Conservation (phyloP, 2,888 invertebrate genomes). For the Limnephilus marmoratus region DNA sequence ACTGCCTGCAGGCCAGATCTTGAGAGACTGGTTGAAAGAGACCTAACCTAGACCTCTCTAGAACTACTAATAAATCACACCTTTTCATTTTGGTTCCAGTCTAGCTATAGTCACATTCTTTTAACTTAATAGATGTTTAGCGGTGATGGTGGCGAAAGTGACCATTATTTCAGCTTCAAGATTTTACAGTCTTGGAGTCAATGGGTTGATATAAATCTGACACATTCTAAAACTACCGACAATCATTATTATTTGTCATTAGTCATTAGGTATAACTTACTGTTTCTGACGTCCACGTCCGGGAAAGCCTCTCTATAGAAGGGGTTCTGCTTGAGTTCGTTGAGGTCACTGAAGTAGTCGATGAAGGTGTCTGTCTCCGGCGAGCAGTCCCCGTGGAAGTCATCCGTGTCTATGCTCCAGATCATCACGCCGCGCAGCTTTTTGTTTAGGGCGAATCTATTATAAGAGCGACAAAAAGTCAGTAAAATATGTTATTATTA, state of each 20-base stretch:
- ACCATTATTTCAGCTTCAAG: neutral
- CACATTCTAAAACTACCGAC: neutral
- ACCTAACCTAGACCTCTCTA: too few species aligned
- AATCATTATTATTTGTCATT: neutral
- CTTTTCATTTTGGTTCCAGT: too few species aligned
- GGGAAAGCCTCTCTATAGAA: constrained; percentile 69
- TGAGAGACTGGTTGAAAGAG: too few species aligned
- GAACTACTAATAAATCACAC: too few species aligned
- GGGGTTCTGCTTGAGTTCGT: constrained; percentile 70
- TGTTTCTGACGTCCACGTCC: constrained; percentile 23
- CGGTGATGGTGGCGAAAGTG: too few species aligned
- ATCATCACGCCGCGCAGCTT: constrained; percentile 89
- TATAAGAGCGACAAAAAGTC: constrained; percentile 25
- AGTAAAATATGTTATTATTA: neutral
- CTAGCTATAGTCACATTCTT: too few species aligned
- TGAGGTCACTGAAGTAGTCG: constrained; percentile 73
- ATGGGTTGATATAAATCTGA: neutral
- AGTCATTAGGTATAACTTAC: neutral
- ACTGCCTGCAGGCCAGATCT: too few species aligned
- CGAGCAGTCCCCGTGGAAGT: constrained; percentile 85
- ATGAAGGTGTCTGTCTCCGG: constrained; percentile 71
- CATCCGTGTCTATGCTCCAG: constrained; percentile 94
- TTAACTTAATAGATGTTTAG: too few species aligned
- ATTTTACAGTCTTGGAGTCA: neutral
- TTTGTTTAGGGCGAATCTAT: constrained; percentile 80